Evolutionary conservation across 2,888 invertebrate genomes (phyloP), one percentile per base, ranked within the genome.

Genomic region (Parapristionchus giblindavisi): DNA sequence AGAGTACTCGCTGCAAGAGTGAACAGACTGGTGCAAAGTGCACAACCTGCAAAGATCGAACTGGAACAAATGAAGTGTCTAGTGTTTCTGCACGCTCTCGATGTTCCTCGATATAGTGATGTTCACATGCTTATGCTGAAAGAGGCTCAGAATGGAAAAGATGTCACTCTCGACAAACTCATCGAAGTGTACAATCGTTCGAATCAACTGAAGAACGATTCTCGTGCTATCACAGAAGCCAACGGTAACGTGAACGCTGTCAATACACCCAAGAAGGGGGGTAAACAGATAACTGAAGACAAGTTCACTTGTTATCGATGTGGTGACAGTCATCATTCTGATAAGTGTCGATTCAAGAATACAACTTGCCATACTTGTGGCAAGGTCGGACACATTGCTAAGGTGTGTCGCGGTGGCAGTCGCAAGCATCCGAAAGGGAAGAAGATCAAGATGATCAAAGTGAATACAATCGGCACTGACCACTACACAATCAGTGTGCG

Each of bases 121-220:
- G 29, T 58, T 6, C 58, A 58, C 8, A 6, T 58, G 14, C 29
- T 32, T 11, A 58, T 58, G 58, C 29, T 58, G 58, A 29, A 58
- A 24, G 34, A 29, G 3, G 58, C 58, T 14, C 58, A 58, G 29
- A 58, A 58, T 17, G 58, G 58, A 6, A 58, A 58, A 58, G 58
- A 58, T 8, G 29, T 29, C 29, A 58, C 6, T 1, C 58, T 58
- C 21, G 58, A 58, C 8, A 34, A 29, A 14, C 32, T 58, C 32
- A 17, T 58, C 5, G 29, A 29, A 11, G 58, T 29, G 5, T 58
- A 17, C 58, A 58, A 58, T 29, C 32, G 34, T 58, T 17, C 34
- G 27, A 17, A 14, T 11, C 58, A 58, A 34, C 58, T 58, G 32
- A 58, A 58, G 58, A 58, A 58, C 14, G 58, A 58, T 21, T 58